Conservation (phyloP, 35 echinoderm and acorn worm species). For the Acanthaster planci region DNA sequence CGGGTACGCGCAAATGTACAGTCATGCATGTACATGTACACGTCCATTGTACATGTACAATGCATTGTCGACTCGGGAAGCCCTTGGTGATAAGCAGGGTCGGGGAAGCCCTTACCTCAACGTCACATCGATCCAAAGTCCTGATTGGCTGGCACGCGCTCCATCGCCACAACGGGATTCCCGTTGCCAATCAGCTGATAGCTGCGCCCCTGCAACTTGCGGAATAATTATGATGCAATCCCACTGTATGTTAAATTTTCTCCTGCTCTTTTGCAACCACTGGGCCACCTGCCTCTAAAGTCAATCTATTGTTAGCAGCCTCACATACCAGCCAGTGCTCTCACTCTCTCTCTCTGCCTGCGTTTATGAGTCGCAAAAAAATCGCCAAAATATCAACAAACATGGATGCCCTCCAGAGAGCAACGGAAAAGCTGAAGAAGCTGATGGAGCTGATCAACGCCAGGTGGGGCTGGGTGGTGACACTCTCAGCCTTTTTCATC, state of each 20-base stretch:
- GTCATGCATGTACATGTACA: too few species aligned
- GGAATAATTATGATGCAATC: neutral
- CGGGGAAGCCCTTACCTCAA: slow-evolving; percentile 4
- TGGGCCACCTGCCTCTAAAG: too few species aligned
- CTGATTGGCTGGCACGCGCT: neutral
- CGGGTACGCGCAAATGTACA: too few species aligned
- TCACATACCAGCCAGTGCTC: too few species aligned
- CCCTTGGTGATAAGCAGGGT: neutral
- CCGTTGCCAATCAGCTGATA: slow-evolving; percentile 28
- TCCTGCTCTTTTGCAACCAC: too few species aligned
- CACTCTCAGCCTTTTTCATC: slow-evolving; percentile 49
- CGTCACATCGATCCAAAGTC: neutral
- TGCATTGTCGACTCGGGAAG: too few species aligned
- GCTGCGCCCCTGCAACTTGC: neutral
- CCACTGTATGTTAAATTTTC: neutral
- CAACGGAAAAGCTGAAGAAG: slow-evolving; percentile 50
- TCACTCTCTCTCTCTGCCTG: too few species aligned
- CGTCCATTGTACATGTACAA: too few species aligned
- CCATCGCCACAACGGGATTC: slow-evolving; percentile 5
- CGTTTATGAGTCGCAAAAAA: too few species aligned
- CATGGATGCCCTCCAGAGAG: slow-evolving; percentile 38
- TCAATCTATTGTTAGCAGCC: too few species aligned
- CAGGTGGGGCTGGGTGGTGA: slow-evolving; percentile 82
- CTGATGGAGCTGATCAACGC: slow-evolving; percentile 24
- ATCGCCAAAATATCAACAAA: slow-evolving; percentile 2